Conservation (phyloP, 2,113 vertebrate species). For the Tor tambroides region DNA sequence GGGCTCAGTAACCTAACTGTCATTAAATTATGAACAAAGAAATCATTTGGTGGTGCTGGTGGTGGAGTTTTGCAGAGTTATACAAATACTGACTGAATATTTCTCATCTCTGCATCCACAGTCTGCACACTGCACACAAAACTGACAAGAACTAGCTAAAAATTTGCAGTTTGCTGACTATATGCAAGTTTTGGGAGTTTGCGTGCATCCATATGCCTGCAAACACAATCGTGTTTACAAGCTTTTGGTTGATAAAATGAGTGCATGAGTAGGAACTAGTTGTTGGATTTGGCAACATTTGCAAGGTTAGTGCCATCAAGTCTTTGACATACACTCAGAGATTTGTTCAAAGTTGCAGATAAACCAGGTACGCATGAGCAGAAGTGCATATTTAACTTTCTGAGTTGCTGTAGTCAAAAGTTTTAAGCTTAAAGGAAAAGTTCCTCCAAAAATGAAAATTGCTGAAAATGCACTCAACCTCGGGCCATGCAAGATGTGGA, state of each 20-base stretch:
- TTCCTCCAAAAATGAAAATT: background rate
- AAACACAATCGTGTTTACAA: background rate
- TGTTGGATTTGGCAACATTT: background rate
- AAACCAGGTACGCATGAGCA: background rate
- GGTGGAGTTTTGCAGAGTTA: background rate
- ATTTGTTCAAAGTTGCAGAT: background rate
- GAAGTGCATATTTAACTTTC: background rate
- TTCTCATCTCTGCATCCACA: background rate
- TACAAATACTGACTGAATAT: background rate
- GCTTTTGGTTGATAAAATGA: background rate
- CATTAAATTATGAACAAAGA: background rate
- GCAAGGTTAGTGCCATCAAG: background rate
- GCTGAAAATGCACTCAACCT: background rate
- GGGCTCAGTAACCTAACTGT: background rate
- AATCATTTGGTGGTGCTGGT: background rate
- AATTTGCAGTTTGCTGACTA: background rate
- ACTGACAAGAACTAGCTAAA: background rate
- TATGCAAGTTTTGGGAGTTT: background rate
- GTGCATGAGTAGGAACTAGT: background rate
- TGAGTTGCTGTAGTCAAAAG: background rate
- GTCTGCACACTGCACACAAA: background rate
- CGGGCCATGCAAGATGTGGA: too few relatives aligned
- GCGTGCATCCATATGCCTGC: background rate
- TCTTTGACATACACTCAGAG: background rate
- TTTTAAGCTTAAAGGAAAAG: background rate